Percentiles rank a stretch among this genome's conserved stretches.
These are phyloP conservation scores for Notiomystis cincta DNA, from an alignment of 2,113 vertebrate species.

Conservation along the genomic window DNA sequence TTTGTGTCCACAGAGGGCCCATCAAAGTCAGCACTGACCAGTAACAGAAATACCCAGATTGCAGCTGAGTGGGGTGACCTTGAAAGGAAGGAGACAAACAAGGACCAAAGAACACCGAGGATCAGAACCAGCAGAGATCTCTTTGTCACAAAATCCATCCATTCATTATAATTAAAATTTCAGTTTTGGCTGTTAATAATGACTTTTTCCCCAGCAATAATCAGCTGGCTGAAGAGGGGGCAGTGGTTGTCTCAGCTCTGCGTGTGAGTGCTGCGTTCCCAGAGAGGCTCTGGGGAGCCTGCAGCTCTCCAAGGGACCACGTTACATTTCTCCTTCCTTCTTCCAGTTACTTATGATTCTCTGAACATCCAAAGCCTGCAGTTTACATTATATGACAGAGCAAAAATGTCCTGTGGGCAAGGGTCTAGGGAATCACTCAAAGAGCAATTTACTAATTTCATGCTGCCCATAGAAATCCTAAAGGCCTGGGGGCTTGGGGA, in stretches of 20 bases:
- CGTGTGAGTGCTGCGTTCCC: fast-evolving
- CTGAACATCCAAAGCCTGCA: not conserved
- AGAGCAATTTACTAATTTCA: slow-evolving; percentile 22
- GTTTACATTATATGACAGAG: slow-evolving; percentile 15
- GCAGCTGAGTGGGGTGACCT: not conserved
- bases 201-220: not conserved
- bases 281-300: not conserved
- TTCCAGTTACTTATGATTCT: not conserved
- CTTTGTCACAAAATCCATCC: not conserved
- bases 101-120: not conserved
- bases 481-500: not conserved
- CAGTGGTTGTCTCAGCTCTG: not conserved
- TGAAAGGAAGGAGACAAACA: not conserved
- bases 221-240: not conserved
- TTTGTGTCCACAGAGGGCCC: not conserved
- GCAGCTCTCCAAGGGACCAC: not conserved
- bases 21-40: not conserved
- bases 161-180: not conserved
- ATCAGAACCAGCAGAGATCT: not conserved
- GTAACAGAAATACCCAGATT: not conserved
- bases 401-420: slow-evolving; percentile 11
- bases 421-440: slow-evolving; percentile 43
- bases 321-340: not conserved
- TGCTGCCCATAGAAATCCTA: not conserved
- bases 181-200: not conserved